phyloP scores from a whole-genome alignment of 2,113 vertebrate genomes.

The Mesoclemmys tuberculata region DNA sequence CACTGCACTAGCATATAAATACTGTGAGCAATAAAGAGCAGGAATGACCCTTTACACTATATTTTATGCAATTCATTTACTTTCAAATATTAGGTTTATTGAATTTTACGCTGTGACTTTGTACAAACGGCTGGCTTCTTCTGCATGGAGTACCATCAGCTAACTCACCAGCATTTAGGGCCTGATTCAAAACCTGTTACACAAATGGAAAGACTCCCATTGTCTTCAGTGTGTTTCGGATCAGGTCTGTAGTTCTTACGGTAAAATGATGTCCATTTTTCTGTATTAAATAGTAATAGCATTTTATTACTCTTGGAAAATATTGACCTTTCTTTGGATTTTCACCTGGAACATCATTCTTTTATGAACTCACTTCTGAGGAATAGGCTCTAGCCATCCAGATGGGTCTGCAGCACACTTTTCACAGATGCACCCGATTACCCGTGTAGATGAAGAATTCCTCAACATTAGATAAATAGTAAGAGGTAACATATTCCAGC shows the following conservation, averaged over 20 bases:
- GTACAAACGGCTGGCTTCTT: not conserved
- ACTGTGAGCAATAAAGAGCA: not conserved
- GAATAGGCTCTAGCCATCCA: not conserved
- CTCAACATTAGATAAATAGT: not conserved
- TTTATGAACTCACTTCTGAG: not conserved
- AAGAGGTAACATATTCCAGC: not conserved
- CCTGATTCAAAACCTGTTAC: not conserved
- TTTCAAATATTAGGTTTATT: not conserved
- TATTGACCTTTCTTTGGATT: not conserved
- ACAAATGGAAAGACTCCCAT: not conserved
- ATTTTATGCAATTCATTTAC: accelerated
- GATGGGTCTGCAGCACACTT: not conserved
- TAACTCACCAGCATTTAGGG: not conserved
- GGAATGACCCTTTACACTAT: not conserved
- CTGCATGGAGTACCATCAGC: not conserved
- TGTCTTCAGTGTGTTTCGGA: not conserved
- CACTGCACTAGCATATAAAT: not conserved
- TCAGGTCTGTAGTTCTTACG: not conserved
- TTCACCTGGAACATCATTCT: not conserved
- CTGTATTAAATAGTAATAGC: not conserved
- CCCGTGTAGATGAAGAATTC: not conserved
- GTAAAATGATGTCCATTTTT: not conserved
- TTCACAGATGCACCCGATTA: not conserved
- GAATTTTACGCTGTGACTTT: not conserved
- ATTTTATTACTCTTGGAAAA: not conserved